Evolutionary conservation across 2,113 vertebrate species (phyloP).

Genomic region (Calyptommatus sinebrachiatus): DNA sequence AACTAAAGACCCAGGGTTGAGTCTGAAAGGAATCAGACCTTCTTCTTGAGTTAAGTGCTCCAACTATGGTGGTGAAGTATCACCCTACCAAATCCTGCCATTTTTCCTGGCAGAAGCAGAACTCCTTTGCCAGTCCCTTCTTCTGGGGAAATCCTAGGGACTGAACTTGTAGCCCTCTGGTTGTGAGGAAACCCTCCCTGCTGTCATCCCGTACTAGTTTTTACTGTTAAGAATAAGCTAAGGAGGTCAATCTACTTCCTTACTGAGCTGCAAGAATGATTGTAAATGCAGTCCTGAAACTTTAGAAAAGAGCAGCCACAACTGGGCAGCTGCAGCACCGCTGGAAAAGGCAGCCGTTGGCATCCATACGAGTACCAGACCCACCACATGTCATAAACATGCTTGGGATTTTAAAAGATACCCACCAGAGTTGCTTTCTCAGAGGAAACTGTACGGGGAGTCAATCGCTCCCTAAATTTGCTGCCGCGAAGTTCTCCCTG

Average conservation of each 20-base stretch:
- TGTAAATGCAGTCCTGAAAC: background rate
- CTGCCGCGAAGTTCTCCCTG: conserved; percentile 30
- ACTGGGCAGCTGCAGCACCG: conserved; percentile 21
- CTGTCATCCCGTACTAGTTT: too few relatives aligned
- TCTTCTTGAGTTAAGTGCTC: too few relatives aligned
- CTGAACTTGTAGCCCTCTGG: too few relatives aligned
- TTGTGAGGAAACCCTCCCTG: too few relatives aligned
- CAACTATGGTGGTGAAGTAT: too few relatives aligned
- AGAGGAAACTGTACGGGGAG: background rate
- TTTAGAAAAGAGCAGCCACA: background rate
- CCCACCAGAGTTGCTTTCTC: conserved; percentile 9
- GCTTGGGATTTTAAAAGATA: background rate
- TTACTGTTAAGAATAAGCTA: background rate
- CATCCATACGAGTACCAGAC: background rate
- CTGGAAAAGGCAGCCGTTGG: conserved; percentile 26
- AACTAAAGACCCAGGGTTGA: background rate
- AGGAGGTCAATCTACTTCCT: background rate
- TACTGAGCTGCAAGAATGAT: background rate
- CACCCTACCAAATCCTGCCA: too few relatives aligned
- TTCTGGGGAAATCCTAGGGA: too few relatives aligned
- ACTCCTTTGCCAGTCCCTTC: too few relatives aligned
- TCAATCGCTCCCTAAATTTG: conserved; percentile 40
- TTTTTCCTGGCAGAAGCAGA: too few relatives aligned
- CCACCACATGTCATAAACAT: background rate
- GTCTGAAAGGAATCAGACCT: background rate